Percentiles rank a stretch among this genome's conserved stretches.
Conservation (phyloP, 2,888 invertebrate genomes). For the Melanophora roralis region DNA sequence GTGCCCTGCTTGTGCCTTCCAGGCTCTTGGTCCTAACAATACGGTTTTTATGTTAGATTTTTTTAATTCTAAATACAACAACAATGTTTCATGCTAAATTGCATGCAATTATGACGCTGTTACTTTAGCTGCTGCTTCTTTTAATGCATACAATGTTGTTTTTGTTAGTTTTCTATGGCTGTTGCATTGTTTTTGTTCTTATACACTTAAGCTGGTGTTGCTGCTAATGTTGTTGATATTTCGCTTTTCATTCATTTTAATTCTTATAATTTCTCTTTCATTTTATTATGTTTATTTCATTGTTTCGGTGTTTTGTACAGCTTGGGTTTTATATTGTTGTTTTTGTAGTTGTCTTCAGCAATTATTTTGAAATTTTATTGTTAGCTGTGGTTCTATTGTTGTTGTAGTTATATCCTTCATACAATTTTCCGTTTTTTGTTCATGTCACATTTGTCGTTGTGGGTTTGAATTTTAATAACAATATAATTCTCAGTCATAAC, state of each 20-base stretch:
- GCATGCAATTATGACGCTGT: constrained; percentile 72
- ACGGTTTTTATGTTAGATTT: constrained; percentile 24
- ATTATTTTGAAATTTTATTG: constrained; percentile 67
- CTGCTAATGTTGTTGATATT: constrained; percentile 59
- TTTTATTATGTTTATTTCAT: constrained; percentile 40
- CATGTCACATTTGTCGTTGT: constrained; percentile 55
- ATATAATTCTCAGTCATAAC: constrained; percentile 31
- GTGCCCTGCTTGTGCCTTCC: constrained; percentile 23
- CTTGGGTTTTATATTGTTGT: constrained; percentile 33
- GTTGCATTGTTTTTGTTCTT: constrained; percentile 26
- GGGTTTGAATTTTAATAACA: constrained; percentile 58
- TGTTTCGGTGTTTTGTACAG: constrained; percentile 13
- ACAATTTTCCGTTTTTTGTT: constrained; percentile 10
- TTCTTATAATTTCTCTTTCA: constrained; percentile 56
- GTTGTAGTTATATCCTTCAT: constrained; percentile 13
- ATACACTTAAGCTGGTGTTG: constrained; percentile 42
- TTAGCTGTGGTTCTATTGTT: constrained; percentile 42
- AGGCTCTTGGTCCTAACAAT: background rate
- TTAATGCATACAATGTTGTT: constrained; percentile 12
- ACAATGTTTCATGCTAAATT: constrained; percentile 74
- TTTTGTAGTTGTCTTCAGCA: constrained; percentile 61
- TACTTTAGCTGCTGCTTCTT: constrained; percentile 7
- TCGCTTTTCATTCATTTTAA: constrained; percentile 61
- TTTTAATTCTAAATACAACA: constrained; percentile 69
- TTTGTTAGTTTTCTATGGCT: constrained; percentile 45